A percentile compares a stretch with the other conserved stretches of the same genome.
phyloP scores from a whole-genome alignment of 1,140 invertebrate species.

The Pseudobourletiella spinata region DNA sequence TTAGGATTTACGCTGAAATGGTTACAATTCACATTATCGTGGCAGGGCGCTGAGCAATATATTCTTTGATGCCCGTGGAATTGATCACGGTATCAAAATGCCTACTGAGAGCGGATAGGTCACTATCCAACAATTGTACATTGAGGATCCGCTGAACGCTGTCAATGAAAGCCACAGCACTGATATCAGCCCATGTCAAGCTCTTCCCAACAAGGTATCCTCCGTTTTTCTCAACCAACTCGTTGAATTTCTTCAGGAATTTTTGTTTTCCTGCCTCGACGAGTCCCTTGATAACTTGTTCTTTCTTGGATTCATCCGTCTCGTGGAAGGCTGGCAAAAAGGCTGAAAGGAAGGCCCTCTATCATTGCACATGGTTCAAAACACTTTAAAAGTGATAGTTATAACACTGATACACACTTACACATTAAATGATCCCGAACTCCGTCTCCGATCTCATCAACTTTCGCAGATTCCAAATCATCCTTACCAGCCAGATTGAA shows the following conservation, averaged over 20 bases:
- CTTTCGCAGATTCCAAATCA: slow-evolving; percentile 54
- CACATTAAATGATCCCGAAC: no score
- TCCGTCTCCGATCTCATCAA: slow-evolving; percentile 53
- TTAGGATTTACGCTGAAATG: no score
- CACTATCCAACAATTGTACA: background rate
- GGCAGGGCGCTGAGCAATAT: background rate
- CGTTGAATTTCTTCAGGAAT: slow-evolving; percentile 6
- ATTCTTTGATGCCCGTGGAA: background rate
- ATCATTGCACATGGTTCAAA: no score
- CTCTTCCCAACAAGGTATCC: background rate
- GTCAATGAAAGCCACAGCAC: background rate
- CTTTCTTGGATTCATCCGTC: background rate
- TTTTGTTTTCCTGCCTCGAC: background rate
- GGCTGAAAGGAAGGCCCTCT: no score
- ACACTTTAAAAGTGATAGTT: no score
- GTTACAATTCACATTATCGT: no score
- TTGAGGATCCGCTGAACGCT: background rate
- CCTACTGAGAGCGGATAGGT: background rate
- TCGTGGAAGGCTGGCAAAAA: background rate
- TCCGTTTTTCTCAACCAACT: background rate
- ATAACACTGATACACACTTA: no score
- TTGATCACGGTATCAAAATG: background rate
- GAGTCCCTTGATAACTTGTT: background rate
- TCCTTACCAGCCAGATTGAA: slow-evolving; percentile 50
- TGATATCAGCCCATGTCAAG: slow-evolving; percentile 2